These are phyloP conservation scores for Symphodus melops DNA, from an alignment of 2,113 vertebrate genomes.

Conservation along the genomic window DNA sequence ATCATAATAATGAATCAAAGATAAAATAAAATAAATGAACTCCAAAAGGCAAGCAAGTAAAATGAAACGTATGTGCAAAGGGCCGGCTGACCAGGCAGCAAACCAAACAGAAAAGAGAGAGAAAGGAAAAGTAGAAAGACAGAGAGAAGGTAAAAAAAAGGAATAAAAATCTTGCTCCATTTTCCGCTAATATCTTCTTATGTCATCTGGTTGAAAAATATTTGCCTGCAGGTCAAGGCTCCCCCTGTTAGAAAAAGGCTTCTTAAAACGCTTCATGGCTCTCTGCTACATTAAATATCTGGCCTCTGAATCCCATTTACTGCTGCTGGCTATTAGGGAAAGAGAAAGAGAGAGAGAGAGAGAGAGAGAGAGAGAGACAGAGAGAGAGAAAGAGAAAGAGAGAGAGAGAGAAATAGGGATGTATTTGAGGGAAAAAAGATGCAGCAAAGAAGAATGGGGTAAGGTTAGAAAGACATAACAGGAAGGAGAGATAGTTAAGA, in stretches of 20 bases:
- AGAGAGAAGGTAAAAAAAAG: slow-evolving; percentile 32
- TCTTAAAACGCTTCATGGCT: slow-evolving; percentile 79
- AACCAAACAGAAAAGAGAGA: slow-evolving; percentile 53
- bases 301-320: slow-evolving; percentile 76
- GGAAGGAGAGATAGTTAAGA: not conserved
- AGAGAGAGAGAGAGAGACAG: not conserved
- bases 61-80: slow-evolving; percentile 80
- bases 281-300: slow-evolving; percentile 86
- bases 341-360: not conserved
- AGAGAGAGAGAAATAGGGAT: not conserved
- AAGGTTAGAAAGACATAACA: not conserved
- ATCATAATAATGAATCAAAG: slow-evolving; percentile 90
- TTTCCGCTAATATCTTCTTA: slow-evolving; percentile 79
- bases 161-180: slow-evolving; percentile 58
- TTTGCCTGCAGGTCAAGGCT: slow-evolving; percentile 84
- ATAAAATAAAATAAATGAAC: slow-evolving; percentile 89
- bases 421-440: not conserved
- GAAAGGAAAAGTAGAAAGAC: slow-evolving; percentile 25
- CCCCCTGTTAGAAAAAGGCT: slow-evolving; percentile 78
- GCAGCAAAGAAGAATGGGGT: slow-evolving; percentile 6
- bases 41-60: slow-evolving; percentile 80
- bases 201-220: slow-evolving; percentile 86
- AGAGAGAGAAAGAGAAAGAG: not conserved
- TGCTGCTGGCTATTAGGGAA: slow-evolving; percentile 74
- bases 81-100: slow-evolving; percentile 54